These are phyloP conservation scores for Spisula solida DNA, from an alignment of 2,888 invertebrate species.

Conservation along the genomic window DNA sequence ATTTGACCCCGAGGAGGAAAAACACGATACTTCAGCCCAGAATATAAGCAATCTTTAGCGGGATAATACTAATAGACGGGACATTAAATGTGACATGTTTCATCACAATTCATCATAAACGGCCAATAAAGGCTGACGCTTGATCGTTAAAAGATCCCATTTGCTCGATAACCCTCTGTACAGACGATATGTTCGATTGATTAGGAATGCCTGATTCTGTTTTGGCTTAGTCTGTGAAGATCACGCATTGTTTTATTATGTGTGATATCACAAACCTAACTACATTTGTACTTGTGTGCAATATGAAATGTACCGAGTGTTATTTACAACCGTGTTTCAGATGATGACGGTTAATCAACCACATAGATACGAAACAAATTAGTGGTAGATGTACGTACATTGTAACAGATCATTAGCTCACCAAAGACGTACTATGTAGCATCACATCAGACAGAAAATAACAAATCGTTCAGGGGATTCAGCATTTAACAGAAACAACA, in stretches of 20 bases:
- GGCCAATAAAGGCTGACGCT: constrained; percentile 33
- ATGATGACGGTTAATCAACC: no score
- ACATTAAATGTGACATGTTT: constrained; percentile 44
- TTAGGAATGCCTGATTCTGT: neutral
- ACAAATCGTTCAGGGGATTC: no score
- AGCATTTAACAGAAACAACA: no score
- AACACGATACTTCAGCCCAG: neutral
- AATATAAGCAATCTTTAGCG: constrained; percentile 28
- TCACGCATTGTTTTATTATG: neutral
- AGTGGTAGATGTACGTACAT: no score
- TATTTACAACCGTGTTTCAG: neutral
- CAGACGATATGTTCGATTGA: constrained; percentile 17
- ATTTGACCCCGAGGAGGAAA: neutral
- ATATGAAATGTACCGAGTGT: neutral
- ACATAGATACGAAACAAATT: no score
- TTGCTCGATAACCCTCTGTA: constrained; percentile 27
- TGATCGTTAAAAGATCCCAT: constrained; percentile 27
- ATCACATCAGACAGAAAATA: no score
- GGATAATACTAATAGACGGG: constrained; percentile 22
- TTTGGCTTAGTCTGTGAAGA: neutral
- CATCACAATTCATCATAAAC: constrained; percentile 43
- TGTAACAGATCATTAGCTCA: no score
- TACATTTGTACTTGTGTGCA: neutral
- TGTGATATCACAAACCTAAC: neutral
- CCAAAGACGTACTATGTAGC: no score